A percentile compares a stretch with the other conserved stretches of the same genome.
phyloP scores from a whole-genome alignment of 1,140 invertebrate genomes.

The Drosophila suzukii region DNA sequence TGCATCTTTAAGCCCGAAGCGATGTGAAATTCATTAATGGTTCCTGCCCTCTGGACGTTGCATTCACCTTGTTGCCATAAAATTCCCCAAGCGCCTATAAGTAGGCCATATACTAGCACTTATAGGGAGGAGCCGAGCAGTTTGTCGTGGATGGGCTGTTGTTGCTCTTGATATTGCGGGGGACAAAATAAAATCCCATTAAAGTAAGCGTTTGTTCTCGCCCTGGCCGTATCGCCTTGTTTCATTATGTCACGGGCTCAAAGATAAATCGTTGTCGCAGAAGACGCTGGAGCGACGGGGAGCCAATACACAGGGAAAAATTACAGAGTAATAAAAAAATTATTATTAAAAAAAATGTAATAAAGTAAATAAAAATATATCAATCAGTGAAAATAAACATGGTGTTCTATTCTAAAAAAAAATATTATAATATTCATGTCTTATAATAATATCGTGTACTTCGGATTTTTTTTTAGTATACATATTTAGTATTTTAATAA shows the following conservation, averaged over 20 bases:
- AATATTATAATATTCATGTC: too few relatives aligned
- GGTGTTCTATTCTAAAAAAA: too few relatives aligned
- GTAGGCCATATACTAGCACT: slow-evolving; percentile 52
- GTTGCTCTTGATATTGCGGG: slow-evolving; percentile 7
- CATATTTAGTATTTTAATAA: too few relatives aligned
- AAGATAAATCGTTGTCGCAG: slow-evolving; percentile 68
- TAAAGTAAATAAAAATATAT: too few relatives aligned
- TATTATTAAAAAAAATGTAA: neutral
- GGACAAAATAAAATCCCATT: slow-evolving; percentile 55
- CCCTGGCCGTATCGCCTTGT: slow-evolving; percentile 53
- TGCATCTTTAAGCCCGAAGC: slow-evolving; percentile 40
- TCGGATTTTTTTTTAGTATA: too few relatives aligned
- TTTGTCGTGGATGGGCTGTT: slow-evolving; percentile 10
- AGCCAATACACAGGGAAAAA: slow-evolving; percentile 16
- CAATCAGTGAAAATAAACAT: neutral
- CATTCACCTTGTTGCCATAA: slow-evolving; percentile 42
- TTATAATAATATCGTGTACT: too few relatives aligned
- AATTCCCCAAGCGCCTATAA: slow-evolving; percentile 43
- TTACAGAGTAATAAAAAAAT: neutral
- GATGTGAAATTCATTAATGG: slow-evolving; percentile 50
- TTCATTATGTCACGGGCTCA: slow-evolving; percentile 63
- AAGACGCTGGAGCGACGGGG: slow-evolving; percentile 11
- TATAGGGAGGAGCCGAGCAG: slow-evolving; percentile 20
- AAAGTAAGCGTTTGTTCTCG: slow-evolving; percentile 57
- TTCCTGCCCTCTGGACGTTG: slow-evolving; percentile 24